Percentiles rank a stretch among this genome's conserved stretches.
Evolutionary conservation across 2,797 vertebrate genomes (phyloP).

Genomic region (Enteromius mattozi): DNA sequence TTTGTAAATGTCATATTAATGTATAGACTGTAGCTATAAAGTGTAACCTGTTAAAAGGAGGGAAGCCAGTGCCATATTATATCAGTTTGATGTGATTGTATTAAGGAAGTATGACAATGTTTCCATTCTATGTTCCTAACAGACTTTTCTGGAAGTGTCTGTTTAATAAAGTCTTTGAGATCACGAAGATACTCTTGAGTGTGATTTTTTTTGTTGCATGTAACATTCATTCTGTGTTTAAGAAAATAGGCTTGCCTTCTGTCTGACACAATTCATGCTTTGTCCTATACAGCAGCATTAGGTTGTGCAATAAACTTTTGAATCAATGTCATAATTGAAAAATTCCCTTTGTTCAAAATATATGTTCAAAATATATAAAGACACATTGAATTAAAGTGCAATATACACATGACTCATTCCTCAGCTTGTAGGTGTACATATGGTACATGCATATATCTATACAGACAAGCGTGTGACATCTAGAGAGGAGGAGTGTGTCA

Average conservation of each 20-base stretch:
- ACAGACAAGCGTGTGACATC: not conserved
- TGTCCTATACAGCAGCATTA: not conserved
- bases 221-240: not conserved
- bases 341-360: not conserved
- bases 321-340: not conserved
- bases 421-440: not conserved
- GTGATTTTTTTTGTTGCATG: conserved; percentile 1
- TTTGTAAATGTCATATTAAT: conserved; percentile 24
- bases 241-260: not conserved
- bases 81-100: conserved; percentile 55
- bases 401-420: not conserved
- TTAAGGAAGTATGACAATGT: conserved; percentile 45
- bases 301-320: not conserved
- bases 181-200: conserved; percentile 7
- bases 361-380: not conserved
- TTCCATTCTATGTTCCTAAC: conserved; percentile 50
- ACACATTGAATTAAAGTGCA: conserved; percentile 21
- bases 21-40: conserved; percentile 40
- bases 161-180: conserved; percentile 61
- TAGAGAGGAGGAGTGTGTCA: not conserved
- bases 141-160: conserved; percentile 44
- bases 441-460: not conserved
- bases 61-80: conserved; percentile 52
- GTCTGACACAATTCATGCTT: not conserved
- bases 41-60: conserved; percentile 10